A percentile compares a stretch with the other conserved stretches of the same genome.
These are phyloP conservation scores for Rhinolophus ferrumequinum DNA, from an alignment of 2,113 vertebrate species.

Conservation along the genomic window DNA sequence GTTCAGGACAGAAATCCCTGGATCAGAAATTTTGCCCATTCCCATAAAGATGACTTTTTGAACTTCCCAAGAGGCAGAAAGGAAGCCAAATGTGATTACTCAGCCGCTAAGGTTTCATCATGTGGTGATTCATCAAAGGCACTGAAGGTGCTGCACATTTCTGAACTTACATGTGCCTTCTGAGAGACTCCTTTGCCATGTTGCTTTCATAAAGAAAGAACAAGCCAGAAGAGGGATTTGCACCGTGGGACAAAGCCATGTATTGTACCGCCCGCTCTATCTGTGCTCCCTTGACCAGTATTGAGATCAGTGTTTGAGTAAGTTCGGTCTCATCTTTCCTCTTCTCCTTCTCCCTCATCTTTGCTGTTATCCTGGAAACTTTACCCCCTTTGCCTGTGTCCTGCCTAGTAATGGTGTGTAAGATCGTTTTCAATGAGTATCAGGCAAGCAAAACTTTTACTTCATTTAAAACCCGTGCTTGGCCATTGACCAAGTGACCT, in stretches of 20 bases:
- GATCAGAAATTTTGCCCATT: slow-evolving; percentile 23
- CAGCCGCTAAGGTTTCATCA: not conserved
- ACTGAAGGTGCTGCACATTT: slow-evolving; percentile 33
- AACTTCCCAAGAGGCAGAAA: not conserved
- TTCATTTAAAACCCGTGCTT: not conserved
- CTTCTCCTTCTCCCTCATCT: not conserved
- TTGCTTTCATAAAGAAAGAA: slow-evolving; percentile 9
- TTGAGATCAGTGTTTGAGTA: not conserved
- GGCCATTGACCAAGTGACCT: not conserved
- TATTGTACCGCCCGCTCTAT: not conserved
- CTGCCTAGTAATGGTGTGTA: not conserved
- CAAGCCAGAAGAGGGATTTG: not conserved
- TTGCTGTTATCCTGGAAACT: not conserved
- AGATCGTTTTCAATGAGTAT: slow-evolving; percentile 3
- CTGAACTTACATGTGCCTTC: not conserved
- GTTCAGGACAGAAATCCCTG: not conserved
- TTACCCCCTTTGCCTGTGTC: not conserved
- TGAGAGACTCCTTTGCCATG: rapidly evolving
- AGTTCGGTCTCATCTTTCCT: not conserved
- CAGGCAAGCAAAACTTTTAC: not conserved
- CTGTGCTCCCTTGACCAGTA: rapidly evolving
- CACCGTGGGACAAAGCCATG: not conserved
- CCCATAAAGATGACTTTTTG: slow-evolving; percentile 20
- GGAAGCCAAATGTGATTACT: slow-evolving; percentile 29
- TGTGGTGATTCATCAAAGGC: not conserved